Base-by-base conservation (phyloP, 2,888 invertebrate genomes). In the Elmis aenea region DNA sequence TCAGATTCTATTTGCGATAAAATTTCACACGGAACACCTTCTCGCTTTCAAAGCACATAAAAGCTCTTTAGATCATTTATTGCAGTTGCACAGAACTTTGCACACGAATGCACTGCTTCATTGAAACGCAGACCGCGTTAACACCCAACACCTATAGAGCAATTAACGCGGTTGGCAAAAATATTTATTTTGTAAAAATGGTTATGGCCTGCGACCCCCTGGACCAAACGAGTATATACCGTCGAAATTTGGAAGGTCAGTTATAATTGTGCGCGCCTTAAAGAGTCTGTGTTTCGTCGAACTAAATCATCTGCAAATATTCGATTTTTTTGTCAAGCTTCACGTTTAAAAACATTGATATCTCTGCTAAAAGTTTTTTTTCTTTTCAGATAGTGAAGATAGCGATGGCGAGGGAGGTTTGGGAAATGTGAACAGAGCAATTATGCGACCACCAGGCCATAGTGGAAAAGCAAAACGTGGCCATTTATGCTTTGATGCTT, bases 391-490 rank as follows among this genome's bases (percentile, higher is more conserved):
- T 55, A 89, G 89, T 60, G 91, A 91, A 64, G 91, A 91, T 62
- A 91, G 90, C 58, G 91, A 92, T 59, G 87, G 86, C 38, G 95
- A 96, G 63, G 91, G 92, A 26, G 93, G 94, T 8, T 71, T 93
- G 51, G 94, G 94, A 10, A 96, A 96, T 68, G 83, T 96, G 31
- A 92, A 85, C 59, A 79, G 88, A 37, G 74, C 86, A 56, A 86
- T 92, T 27, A 85, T 93, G 62, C 77, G 92, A 10, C 92, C 92
- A 3, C 84, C 89, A 0, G 92, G 91, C 0, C 91, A 92, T 64
- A 91, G 89, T 59, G 93, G 95, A 1, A 92, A 94, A 67, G 94
- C 95, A 6, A 95, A 94, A 70, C 83, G 89, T 45, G 96, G 96
- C 2, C 95, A 96, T 64, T 73, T 96, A 13, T 94, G 95, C 61